These are phyloP conservation scores for Tipula vernalis DNA, from an alignment of 2,888 invertebrate genomes.

Conservation along the genomic window DNA sequence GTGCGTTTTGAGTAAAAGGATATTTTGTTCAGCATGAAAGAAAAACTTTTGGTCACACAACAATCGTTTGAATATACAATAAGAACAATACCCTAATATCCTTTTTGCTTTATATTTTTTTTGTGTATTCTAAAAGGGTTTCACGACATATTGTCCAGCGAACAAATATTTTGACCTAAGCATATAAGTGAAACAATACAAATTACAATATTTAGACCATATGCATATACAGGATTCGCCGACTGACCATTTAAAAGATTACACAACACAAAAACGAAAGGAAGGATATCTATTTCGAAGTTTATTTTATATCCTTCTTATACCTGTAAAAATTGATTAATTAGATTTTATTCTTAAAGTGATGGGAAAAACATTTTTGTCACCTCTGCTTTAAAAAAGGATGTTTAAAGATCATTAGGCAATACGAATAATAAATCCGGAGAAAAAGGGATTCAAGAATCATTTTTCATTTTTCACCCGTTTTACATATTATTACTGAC, in stretches of 20 bases:
- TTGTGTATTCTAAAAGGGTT: neutral
- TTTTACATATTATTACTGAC: neutral
- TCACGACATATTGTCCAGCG: neutral
- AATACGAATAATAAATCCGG: neutral
- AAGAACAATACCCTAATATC: neutral
- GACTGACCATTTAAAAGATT: neutral
- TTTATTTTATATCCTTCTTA: neutral
- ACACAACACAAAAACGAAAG: neutral
- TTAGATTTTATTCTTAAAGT: neutral
- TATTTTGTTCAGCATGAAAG: neutral
- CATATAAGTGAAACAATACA: slow-evolving; percentile 7
- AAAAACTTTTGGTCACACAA: neutral
- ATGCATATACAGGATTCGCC: neutral
- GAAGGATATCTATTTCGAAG: neutral
- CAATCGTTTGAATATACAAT: neutral
- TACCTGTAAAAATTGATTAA: neutral
- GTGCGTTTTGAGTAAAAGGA: neutral
- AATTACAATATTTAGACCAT: slow-evolving; percentile 10
- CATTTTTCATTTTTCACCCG: neutral
- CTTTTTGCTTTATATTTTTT: neutral
- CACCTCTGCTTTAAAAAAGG: neutral
- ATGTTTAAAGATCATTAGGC: slow-evolving; percentile 4
- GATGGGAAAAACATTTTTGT: neutral
- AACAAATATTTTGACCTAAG: slow-evolving; percentile 10
- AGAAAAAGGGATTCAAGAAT: neutral